phyloP scores from a whole-genome alignment of 2,888 invertebrate species.

The Cerceris rybyensis region DNA sequence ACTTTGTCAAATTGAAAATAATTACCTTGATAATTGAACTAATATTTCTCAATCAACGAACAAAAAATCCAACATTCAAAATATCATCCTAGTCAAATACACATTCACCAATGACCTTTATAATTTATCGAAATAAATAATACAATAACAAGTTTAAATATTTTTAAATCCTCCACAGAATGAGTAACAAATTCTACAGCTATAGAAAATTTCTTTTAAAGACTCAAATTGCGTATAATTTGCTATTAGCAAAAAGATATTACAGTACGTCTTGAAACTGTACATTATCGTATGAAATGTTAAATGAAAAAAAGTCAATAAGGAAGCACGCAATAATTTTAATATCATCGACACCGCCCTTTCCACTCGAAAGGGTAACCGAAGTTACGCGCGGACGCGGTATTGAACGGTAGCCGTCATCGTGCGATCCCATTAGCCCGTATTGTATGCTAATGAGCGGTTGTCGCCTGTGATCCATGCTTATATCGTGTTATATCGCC shows the following conservation, averaged over 20 bases:
- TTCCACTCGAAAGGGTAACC: slow-evolving; percentile 43
- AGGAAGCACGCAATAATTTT: slow-evolving; percentile 23
- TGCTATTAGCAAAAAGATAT: neutral
- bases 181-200: neutral
- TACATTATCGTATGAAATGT: neutral
- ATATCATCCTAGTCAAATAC: too few species aligned
- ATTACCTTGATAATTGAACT: too few species aligned
- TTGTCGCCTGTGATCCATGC: slow-evolving; percentile 75
- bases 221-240: neutral
- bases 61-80: too few species aligned
- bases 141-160: too few species aligned
- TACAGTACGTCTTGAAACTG: neutral
- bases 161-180: too few species aligned
- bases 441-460: slow-evolving; percentile 80
- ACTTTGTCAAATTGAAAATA: too few species aligned
- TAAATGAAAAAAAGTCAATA: slow-evolving; percentile 16
- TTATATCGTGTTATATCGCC: slow-evolving; percentile 72
- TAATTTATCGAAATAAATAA: too few species aligned
- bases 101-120: too few species aligned
- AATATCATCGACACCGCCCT: slow-evolving; percentile 31
- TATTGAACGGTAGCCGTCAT: slow-evolving; percentile 76
- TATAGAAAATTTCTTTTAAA: neutral
- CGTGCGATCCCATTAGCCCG: slow-evolving; percentile 78
- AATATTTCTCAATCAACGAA: too few species aligned
- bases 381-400: slow-evolving; percentile 48